These are phyloP conservation scores for Drosophila teissieri DNA, from an alignment of 1,140 invertebrate species.

Conservation along the genomic window DNA sequence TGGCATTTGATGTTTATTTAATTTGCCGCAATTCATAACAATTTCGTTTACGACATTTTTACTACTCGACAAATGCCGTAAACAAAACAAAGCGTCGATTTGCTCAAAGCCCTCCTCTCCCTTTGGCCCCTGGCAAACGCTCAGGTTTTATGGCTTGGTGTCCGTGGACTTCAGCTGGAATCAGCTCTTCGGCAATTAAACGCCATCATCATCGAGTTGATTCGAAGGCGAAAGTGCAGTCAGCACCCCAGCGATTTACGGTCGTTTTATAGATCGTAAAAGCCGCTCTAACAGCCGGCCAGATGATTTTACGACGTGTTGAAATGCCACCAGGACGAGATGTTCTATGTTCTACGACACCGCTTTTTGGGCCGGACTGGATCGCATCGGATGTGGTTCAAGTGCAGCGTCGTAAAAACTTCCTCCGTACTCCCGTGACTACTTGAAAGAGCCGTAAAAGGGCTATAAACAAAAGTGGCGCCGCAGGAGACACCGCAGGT, in stretches of 20 bases:
- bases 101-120: constrained; percentile 39
- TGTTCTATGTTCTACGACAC: constrained; percentile 42
- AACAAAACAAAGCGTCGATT: constrained; percentile 64
- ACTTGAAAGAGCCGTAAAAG: constrained; percentile 72
- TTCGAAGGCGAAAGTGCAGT: constrained; percentile 61
- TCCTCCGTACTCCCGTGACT: constrained; percentile 45
- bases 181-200: constrained; percentile 66
- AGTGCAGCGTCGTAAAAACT: constrained; percentile 77
- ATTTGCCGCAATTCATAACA: constrained; percentile 81
- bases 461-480: constrained; percentile 77
- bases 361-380: constrained; percentile 10
- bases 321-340: constrained; percentile 63
- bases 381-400: constrained; percentile 57
- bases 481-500: constrained; percentile 34
- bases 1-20: constrained; percentile 81
- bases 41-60: constrained; percentile 82
- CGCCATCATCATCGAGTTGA: constrained; percentile 56
- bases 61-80: constrained; percentile 70
- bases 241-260: constrained; percentile 70
- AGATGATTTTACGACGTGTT: constrained; percentile 78
- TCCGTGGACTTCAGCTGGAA: constrained; percentile 10
- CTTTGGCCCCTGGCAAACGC: constrained; percentile 35
- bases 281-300: constrained; percentile 62
- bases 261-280: constrained; percentile 81
- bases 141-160: constrained; percentile 15